These are phyloP conservation scores for Mythimna ferrago DNA, from an alignment of 2,888 invertebrate genomes.

Conservation along the genomic window DNA sequence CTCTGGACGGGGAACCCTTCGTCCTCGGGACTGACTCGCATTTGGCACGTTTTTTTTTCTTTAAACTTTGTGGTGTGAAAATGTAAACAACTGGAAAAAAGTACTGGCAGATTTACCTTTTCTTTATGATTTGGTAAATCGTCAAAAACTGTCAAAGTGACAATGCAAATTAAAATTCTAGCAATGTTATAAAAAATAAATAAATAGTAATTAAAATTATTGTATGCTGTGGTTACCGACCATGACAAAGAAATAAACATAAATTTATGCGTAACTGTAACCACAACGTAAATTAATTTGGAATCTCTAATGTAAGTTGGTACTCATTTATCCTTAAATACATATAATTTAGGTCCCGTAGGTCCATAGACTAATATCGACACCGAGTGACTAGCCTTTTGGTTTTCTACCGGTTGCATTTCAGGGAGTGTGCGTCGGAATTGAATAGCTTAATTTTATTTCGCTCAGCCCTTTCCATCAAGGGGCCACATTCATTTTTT, in stretches of 20 bases:
- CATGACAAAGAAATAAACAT: constrained; percentile 61
- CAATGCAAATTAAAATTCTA: constrained; percentile 53
- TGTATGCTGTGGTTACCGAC: constrained; percentile 59
- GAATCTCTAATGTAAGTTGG: constrained; percentile 10
- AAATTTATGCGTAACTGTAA: constrained; percentile 2
- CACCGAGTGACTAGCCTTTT: too few relatives aligned
- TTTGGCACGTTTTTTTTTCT: too few relatives aligned
- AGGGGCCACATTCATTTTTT: too few relatives aligned
- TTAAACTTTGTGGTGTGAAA: neutral
- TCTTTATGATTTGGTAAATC: neutral
- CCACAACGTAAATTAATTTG: constrained; percentile 12
- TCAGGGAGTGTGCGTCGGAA: too few relatives aligned
- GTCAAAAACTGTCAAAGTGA: neutral
- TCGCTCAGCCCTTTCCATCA: too few relatives aligned
- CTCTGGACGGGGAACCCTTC: too few relatives aligned
- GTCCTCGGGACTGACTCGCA: too few relatives aligned
- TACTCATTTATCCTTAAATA: neutral
- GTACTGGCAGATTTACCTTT: neutral
- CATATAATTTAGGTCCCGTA: neutral
- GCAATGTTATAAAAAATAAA: neutral
- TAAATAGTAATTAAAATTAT: constrained; percentile 47
- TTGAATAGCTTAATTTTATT: too few relatives aligned
- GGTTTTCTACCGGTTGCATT: too few relatives aligned
- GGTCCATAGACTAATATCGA: too few relatives aligned
- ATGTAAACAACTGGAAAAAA: neutral